A percentile compares a stretch with the other conserved stretches of the same genome.
phyloP scores from a whole-genome alignment of 2,888 invertebrate genomes.

The Andrena hattorfiana region DNA sequence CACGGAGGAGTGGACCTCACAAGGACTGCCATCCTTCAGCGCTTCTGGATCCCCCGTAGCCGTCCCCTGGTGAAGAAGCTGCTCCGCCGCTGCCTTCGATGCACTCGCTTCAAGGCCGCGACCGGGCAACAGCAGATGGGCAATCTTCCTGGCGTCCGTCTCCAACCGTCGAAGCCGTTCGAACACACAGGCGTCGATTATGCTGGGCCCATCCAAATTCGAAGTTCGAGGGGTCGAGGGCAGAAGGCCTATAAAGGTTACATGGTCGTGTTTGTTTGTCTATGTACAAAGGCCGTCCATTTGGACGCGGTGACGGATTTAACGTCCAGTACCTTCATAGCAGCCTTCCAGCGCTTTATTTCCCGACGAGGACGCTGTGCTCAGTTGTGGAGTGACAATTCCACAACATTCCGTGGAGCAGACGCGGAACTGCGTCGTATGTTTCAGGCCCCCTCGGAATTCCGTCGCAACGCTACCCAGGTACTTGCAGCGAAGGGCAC shows the following conservation, averaged over 20 bases:
- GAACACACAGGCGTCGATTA: neutral
- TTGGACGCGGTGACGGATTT: no score
- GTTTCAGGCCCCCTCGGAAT: no score
- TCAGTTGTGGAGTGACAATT: no score
- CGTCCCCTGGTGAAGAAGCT: neutral
- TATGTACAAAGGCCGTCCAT: no score
- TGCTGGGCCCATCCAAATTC: neutral
- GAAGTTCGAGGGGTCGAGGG: no score
- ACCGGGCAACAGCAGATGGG: neutral
- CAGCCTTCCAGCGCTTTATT: no score
- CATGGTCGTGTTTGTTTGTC: no score
- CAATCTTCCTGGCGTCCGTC: neutral
- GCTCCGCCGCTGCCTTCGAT: neutral
- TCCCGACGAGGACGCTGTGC: no score
- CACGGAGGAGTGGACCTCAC: neutral
- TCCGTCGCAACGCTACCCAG: no score
- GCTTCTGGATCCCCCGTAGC: neutral
- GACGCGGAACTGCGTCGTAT: neutral
- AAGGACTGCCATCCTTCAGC: neutral
- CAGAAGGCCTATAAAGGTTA: no score
- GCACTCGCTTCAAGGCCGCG: neutral
- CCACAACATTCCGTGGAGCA: neutral
- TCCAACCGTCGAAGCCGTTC: neutral
- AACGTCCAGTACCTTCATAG: no score
- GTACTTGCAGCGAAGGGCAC: neutral